Percentiles rank a stretch among this genome's conserved stretches.
These are phyloP conservation scores for Crotalus viridis DNA, from an alignment of 2,113 vertebrate genomes.

Conservation along the genomic window DNA sequence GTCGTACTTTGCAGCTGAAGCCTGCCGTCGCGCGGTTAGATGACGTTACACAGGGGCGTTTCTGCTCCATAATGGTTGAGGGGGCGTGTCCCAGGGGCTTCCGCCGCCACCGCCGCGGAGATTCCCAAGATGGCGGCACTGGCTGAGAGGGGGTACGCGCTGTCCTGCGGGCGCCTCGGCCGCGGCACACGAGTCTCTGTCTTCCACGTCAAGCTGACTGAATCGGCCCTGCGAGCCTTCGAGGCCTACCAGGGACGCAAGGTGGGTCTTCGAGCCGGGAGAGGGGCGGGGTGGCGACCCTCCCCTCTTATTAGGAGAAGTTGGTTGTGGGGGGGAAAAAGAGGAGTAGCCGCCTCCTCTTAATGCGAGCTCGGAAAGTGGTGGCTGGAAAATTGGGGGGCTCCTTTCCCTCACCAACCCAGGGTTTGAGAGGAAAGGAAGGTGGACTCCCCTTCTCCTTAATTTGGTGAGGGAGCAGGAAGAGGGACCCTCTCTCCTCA, in stretches of 20 bases:
- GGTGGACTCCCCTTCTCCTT: background rate
- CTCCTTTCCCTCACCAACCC: background rate
- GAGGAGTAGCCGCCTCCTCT: background rate
- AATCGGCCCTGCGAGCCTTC: constrained; percentile 85
- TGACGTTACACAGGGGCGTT: background rate
- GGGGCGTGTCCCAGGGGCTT: constrained; percentile 5
- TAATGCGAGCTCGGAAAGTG: background rate
- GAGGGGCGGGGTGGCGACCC: constrained; percentile 73
- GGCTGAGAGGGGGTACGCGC: constrained; percentile 89
- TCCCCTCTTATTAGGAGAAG: background rate
- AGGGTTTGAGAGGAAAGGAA: background rate
- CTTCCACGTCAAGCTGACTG: constrained; percentile 91
- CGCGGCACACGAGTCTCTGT: constrained; percentile 82
- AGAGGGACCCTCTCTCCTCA: background rate
- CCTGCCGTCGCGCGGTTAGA: background rate
- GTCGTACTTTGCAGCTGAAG: background rate
- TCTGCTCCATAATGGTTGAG: background rate
- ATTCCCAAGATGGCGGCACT: constrained; percentile 93
- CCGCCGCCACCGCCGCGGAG: constrained; percentile 43
- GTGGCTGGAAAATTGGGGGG: background rate
- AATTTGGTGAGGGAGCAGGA: background rate
- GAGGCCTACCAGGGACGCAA: constrained; percentile 77
- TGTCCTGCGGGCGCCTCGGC: constrained; percentile 90
- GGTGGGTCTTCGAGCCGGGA: background rate
- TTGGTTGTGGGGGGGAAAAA: background rate